Evolutionary conservation across 2,797 vertebrate genomes (phyloP).

Genomic region (Pelodytes ibericus): DNA sequence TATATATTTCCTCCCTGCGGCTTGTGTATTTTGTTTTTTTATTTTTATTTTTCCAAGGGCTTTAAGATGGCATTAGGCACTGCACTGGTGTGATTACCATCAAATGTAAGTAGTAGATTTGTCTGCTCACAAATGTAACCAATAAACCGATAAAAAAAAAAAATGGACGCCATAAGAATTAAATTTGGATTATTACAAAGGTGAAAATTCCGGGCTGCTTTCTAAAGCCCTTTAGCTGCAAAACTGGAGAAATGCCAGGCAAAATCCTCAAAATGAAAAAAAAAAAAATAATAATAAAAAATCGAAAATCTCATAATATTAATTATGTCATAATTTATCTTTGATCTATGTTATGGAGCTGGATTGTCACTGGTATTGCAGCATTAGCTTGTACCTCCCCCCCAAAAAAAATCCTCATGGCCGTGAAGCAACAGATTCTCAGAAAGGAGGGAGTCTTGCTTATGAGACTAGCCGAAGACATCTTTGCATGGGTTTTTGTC

Average conservation of each 20-base stretch:
- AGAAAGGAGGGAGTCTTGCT: constrained; percentile 18
- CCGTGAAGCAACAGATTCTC: background rate
- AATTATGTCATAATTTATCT: no score
- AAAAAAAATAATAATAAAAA: no score
- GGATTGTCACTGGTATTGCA: background rate
- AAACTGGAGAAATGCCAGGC: background rate
- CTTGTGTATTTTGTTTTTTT: background rate
- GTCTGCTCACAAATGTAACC: background rate
- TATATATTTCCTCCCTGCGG: background rate
- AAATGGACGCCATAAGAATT: background rate
- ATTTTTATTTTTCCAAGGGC: background rate
- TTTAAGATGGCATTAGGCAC: background rate
- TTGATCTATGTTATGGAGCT: background rate
- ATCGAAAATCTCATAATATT: no score
- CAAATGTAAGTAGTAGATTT: background rate
- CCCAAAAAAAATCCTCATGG: background rate
- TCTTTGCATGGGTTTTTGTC: constrained; percentile 43
- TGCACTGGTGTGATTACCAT: background rate
- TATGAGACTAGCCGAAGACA: constrained; percentile 37
- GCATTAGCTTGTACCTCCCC: background rate
- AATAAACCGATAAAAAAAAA: no score
- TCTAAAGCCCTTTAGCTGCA: background rate
- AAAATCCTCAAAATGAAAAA: background rate
- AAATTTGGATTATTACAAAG: background rate
- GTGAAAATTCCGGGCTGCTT: background rate